Conservation (phyloP, 1,140 invertebrate genomes). For the Sycobia sp. region DNA sequence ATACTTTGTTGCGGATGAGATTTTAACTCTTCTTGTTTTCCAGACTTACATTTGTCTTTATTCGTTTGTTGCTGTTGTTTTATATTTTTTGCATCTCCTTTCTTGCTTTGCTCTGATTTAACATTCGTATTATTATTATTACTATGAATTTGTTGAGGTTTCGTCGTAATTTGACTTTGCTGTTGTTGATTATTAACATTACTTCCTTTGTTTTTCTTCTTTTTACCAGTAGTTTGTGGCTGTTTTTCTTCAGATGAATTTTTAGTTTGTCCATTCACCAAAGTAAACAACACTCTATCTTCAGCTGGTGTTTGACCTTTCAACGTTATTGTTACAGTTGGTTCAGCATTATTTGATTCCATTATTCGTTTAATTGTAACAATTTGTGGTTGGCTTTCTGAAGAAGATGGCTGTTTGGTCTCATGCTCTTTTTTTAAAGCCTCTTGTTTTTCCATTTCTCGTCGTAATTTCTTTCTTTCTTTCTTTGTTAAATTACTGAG, state of each 20-base stretch:
- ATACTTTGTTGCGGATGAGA: conserved; percentile 36
- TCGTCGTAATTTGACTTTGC: conserved; percentile 33
- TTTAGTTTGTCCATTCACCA: conserved; percentile 74
- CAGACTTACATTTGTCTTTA: conserved; percentile 45
- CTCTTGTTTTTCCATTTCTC: conserved; percentile 51
- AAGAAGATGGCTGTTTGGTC: conserved; percentile 42
- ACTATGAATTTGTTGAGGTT: conserved; percentile 42
- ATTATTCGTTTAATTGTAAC: conserved; percentile 76
- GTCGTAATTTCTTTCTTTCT: conserved; percentile 53
- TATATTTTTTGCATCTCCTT: conserved; percentile 30
- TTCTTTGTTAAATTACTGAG: conserved; percentile 53
- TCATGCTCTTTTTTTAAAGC: conserved; percentile 38
- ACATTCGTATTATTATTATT: conserved; percentile 40
- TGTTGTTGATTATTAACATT: conserved; percentile 36
- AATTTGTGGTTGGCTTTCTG: conserved; percentile 65
- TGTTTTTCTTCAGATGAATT: conserved; percentile 53
- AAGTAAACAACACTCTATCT: conserved; percentile 74
- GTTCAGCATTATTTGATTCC: conserved; percentile 69
- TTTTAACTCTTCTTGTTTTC: conserved; percentile 45
- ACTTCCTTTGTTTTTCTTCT: conserved; percentile 60
- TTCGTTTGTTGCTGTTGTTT: conserved; percentile 41
- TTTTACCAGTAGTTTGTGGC: conserved; percentile 50
- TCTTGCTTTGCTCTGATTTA: conserved; percentile 33
- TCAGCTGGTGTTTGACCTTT: conserved; percentile 76
- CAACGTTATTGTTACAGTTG: conserved; percentile 76